These are phyloP conservation scores for Mandrillus leucophaeus DNA, from an alignment of 2,113 vertebrate species.

Conservation along the genomic window DNA sequence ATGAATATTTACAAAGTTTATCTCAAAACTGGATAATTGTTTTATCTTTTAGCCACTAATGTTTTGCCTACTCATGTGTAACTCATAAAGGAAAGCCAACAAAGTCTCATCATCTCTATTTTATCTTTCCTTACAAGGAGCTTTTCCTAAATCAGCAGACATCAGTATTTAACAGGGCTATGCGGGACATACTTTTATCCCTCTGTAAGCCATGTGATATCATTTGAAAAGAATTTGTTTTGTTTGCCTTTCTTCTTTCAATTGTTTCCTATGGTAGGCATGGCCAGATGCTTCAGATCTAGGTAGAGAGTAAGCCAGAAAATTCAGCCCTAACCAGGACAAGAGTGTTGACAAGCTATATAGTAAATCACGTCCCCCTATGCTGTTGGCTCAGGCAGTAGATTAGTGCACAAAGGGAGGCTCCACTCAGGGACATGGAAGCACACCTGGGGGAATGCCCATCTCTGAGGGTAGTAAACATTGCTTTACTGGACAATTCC, in stretches of 20 bases:
- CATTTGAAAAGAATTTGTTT: not conserved
- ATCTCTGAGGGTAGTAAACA: not conserved
- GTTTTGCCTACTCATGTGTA: conserved; percentile 26
- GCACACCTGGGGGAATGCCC: fast-evolving
- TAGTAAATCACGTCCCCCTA: not conserved
- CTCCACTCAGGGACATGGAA: not conserved
- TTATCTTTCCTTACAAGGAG: not conserved
- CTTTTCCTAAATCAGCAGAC: not conserved
- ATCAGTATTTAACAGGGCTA: not conserved
- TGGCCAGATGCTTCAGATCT: not conserved
- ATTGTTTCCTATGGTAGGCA: not conserved
- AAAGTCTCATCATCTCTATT: not conserved
- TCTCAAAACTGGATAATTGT: conserved; percentile 56
- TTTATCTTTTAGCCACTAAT: conserved; percentile 25
- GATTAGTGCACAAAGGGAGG: not conserved
- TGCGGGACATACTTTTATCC: not conserved
- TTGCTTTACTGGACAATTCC: too few relatives aligned
- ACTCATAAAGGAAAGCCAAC: not conserved
- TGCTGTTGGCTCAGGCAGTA: not conserved
- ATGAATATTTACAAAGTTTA: conserved; percentile 80
- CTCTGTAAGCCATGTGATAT: not conserved
- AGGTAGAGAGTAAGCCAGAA: not conserved
- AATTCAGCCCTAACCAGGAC: not conserved
- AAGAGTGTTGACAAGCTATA: not conserved
- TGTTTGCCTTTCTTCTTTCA: not conserved